Evolutionary conservation across 2,113 vertebrate species (phyloP), one percentile per base, ranked within the genome.

Genomic region (Dasyprocta punctata): DNA sequence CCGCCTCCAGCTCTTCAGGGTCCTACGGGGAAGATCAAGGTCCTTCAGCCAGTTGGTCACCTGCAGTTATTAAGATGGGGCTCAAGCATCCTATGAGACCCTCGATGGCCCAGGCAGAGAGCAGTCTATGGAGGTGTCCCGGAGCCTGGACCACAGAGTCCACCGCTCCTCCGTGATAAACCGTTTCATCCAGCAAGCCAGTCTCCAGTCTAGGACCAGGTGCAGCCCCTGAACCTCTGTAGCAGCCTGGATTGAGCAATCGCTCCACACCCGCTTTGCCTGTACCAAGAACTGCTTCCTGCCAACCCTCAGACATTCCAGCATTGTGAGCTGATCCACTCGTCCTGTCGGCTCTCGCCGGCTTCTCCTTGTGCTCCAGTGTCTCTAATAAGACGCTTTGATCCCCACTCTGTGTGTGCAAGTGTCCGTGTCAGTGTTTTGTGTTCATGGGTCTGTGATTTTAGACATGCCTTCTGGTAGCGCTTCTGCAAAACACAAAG

Each of bases 41-140:
- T 17, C 52, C 94, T 52, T 99, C 99, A 75, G 12, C 41, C 87
- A 99, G 98, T 97, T 99, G 99, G 41, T 98, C 22, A 98, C 98
- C 98, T 98, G 96, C 97, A 97, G 96, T 96, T 98, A 98, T 1
- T 99, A 99, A 75, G 99, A 99, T 83, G 98, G 97, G 86, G 98
- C 98, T 84, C 96, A 96, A 97, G 98, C 98, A 95, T 97, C 98
- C 80, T 98, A 90, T 96, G 97, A 96, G 92, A 98, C 96, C 88
- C 98, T 99, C 87, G 99, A 99, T 96, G 97, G 97, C 98, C 99
- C 98, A 97, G 98, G 98, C 54, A 96, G 98, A 94, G 98, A 99
- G 97, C 99, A 99, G 97, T 99, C 99, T 98, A 99, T 99, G 99
- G 99, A 99, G 98, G 98, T 99, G 63, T 99, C 99, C 98, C 99